Percentiles rank a stretch among this genome's conserved stretches.
Evolutionary conservation across 2,888 invertebrate species (phyloP).

Genomic region (Tetanocera ferruginea): DNA sequence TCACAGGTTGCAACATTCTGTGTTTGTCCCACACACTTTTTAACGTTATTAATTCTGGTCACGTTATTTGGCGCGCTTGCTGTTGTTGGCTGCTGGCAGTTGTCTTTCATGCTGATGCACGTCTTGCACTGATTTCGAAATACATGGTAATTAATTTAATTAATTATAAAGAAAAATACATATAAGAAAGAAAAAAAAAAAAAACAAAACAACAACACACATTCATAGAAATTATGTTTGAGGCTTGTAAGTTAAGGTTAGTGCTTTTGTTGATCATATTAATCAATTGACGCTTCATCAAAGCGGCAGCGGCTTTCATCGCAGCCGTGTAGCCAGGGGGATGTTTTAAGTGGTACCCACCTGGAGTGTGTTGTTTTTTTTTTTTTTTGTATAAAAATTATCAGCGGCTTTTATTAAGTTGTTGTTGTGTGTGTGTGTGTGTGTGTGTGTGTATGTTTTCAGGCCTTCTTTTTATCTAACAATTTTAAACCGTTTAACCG

Average conservation of each 20-base stretch:
- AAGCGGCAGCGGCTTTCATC: no score
- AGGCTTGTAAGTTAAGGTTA: neutral
- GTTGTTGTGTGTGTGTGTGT: no score
- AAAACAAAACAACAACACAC: neutral
- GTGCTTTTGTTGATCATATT: neutral
- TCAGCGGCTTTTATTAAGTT: neutral
- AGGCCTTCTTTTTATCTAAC: neutral
- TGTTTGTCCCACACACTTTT: neutral
- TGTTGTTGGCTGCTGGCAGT: neutral
- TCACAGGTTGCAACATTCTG: neutral
- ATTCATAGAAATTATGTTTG: neutral
- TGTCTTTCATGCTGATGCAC: slow-evolving; percentile 14
- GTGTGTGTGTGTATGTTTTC: neutral
- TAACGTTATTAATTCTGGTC: neutral
- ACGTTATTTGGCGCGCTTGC: slow-evolving; percentile 2
- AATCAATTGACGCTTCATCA: neutral
- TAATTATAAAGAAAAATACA: neutral
- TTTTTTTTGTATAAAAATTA: neutral
- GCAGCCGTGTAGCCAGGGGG: no score
- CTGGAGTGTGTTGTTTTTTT: neutral
- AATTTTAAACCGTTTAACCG: no score
- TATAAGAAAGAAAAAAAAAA: slow-evolving; percentile 2
- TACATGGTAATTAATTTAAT: slow-evolving; percentile 30
- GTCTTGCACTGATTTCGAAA: slow-evolving; percentile 34
- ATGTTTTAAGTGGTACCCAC: neutral